A percentile compares a stretch with the other conserved stretches of the same genome.
phyloP scores from a whole-genome alignment of 2,888 invertebrate genomes.

The Deladenus siricidicola region DNA sequence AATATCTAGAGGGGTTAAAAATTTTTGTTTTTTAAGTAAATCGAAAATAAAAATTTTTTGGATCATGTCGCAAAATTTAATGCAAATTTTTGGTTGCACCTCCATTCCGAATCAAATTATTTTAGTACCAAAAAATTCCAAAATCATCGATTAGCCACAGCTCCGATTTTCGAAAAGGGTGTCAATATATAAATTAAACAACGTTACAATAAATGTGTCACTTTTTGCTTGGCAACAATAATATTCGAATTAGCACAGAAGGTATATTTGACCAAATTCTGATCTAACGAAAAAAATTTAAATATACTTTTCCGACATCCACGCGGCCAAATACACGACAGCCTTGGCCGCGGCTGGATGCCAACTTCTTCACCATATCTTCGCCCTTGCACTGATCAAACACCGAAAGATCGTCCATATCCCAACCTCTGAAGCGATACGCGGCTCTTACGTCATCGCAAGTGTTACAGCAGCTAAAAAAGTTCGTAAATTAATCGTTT shows the following conservation, averaged over 20 bases:
- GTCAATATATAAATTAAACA: not conserved
- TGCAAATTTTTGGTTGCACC: too few relatives aligned
- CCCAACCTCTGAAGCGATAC: slow-evolving; percentile 78
- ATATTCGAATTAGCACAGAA: not conserved
- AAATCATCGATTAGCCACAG: not conserved
- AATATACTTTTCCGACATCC: slow-evolving; percentile 77
- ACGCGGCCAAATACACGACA: slow-evolving; percentile 89
- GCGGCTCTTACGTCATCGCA: slow-evolving; percentile 91
- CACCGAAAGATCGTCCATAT: slow-evolving; percentile 68
- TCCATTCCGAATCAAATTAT: too few relatives aligned
- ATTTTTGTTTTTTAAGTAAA: too few relatives aligned
- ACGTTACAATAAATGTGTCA: not conserved
- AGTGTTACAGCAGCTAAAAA: slow-evolving; percentile 73
- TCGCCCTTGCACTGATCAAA: slow-evolving; percentile 76
- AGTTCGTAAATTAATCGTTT: not conserved
- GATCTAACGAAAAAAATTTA: too few relatives aligned
- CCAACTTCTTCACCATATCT: slow-evolving; percentile 63
- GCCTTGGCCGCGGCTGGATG: slow-evolving; percentile 79
- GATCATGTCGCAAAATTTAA: too few relatives aligned
- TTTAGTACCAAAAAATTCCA: too few relatives aligned
- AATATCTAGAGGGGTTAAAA: too few relatives aligned
- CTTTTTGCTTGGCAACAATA: not conserved
- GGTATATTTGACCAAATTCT: too few relatives aligned
- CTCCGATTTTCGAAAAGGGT: slow-evolving; percentile 1
- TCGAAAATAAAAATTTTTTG: too few relatives aligned